A percentile compares a stretch with the other conserved stretches of the same genome.
Conservation (phyloP, 1,140 invertebrate genomes). For the Pseudomyrmex gracilis region DNA sequence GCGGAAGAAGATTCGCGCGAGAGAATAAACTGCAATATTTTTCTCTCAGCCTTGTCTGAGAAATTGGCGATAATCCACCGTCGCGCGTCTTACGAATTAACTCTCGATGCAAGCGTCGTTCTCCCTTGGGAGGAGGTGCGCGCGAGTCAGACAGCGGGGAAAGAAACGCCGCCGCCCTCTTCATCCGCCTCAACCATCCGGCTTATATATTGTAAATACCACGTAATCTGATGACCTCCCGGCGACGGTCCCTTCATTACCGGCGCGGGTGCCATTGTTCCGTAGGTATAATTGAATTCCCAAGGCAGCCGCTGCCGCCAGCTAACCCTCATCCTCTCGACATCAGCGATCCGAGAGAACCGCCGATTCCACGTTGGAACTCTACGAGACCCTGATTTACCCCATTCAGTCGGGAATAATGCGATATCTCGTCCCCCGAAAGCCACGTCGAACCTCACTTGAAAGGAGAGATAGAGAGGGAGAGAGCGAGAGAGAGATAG, state of each 20-base stretch:
- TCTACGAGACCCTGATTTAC: slow-evolving; percentile 77
- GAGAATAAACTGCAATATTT: neutral
- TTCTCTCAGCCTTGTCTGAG: neutral
- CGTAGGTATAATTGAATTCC: slow-evolving; percentile 82
- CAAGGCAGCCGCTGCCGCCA: slow-evolving; percentile 74
- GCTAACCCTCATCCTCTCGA: slow-evolving; percentile 72
- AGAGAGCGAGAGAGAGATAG: slow-evolving; percentile 17
- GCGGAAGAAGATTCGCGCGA: too few relatives aligned
- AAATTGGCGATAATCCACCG: slow-evolving; percentile 44
- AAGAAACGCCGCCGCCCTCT: slow-evolving; percentile 3
- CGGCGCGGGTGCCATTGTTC: slow-evolving; percentile 79
- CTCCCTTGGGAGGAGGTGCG: neutral
- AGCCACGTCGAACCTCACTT: slow-evolving; percentile 68
- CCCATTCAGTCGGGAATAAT: slow-evolving; percentile 78
- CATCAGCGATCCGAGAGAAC: slow-evolving; percentile 73
- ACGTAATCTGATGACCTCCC: slow-evolving; percentile 78
- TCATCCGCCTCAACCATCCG: slow-evolving; percentile 61
- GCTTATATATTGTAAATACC: slow-evolving; percentile 79
- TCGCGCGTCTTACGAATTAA: slow-evolving; percentile 41
- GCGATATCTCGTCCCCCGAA: slow-evolving; percentile 74
- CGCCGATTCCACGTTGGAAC: slow-evolving; percentile 72
- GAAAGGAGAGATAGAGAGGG: slow-evolving; percentile 7
- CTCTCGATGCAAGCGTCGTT: slow-evolving; percentile 1
- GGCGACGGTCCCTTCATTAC: slow-evolving; percentile 78
- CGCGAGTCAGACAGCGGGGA: neutral